Percentiles rank a stretch among this genome's conserved stretches.
Conservation (phyloP, 2,888 invertebrate species). For the Rosalia funebris region DNA sequence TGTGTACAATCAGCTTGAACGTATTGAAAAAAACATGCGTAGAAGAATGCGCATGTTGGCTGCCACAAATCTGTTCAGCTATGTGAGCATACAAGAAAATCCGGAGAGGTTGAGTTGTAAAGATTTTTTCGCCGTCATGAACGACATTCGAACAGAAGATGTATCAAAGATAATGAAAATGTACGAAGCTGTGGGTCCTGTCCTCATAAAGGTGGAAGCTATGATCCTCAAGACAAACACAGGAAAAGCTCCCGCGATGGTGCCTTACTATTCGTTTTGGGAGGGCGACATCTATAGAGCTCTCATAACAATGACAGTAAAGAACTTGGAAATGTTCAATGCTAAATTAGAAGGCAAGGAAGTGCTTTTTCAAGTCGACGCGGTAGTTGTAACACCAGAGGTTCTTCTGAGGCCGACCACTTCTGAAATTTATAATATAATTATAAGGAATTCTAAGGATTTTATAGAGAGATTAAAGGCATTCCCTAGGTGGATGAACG, state of each 20-base stretch:
- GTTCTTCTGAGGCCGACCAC: slow-evolving; percentile 80
- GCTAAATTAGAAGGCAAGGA: slow-evolving; percentile 66
- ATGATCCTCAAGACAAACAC: slow-evolving; percentile 83
- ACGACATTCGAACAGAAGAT: slow-evolving; percentile 74
- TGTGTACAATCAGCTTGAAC: slow-evolving; percentile 75
- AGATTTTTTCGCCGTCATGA: slow-evolving; percentile 79
- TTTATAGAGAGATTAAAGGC: slow-evolving; percentile 78
- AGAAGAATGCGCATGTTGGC: slow-evolving; percentile 69
- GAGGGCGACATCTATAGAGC: slow-evolving; percentile 81
- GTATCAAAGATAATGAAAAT: slow-evolving; percentile 74
- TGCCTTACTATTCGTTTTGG: slow-evolving; percentile 82
- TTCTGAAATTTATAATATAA: slow-evolving; percentile 80
- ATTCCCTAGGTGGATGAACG: slow-evolving; percentile 88
- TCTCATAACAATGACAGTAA: slow-evolving; percentile 73
- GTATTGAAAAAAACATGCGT: slow-evolving; percentile 73
- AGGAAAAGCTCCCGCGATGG: slow-evolving; percentile 79
- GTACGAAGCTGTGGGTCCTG: slow-evolving; percentile 84
- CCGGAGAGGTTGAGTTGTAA: slow-evolving; percentile 55
- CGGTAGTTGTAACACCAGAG: slow-evolving; percentile 78
- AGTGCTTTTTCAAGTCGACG: slow-evolving; percentile 82
- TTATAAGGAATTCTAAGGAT: slow-evolving; percentile 79
- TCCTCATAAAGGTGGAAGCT: slow-evolving; percentile 86
- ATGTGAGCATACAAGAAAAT: slow-evolving; percentile 45
- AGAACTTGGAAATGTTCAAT: slow-evolving; percentile 78
- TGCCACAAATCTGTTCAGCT: slow-evolving; percentile 70